Evolutionary conservation across 2,888 invertebrate genomes (phyloP), one percentile per base, ranked within the genome.

Genomic region (Monoplex corrugatus): DNA sequence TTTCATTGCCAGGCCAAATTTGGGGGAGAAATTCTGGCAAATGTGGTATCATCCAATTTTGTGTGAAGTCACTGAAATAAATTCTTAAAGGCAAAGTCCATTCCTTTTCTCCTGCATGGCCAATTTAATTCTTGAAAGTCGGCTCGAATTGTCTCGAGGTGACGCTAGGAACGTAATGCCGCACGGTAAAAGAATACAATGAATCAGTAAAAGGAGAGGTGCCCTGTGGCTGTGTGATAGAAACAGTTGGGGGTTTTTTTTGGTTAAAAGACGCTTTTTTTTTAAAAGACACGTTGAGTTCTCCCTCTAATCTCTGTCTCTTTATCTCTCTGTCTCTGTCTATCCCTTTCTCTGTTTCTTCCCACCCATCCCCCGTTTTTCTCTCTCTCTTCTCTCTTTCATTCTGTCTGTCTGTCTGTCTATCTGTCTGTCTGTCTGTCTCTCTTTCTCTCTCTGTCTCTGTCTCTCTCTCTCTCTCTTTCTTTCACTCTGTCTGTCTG

Each of bases 101-200:
- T 63, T 86, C 75, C 75, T 43, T 86, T 38, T 38, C 35, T 35
- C 28, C 40, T 75, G 16, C 23, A 5, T 19, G 72, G 44, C 45
- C 86, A 72, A 86, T 86, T 86, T 72, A 86, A 32, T 75, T 72
- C 72, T 43, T 43, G 86, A 86, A 86, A 86, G 75, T 44, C 86
- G n/a, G 63, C 57, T 6, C 38, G 40, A 57, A 83, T 85, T 35
- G 57, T 38, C 57, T 85, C 85, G 28, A 13, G 50, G 83, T 23
- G 83, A 43, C 43, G n/a, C 6, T 43, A 23, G 19, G 43, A 43
- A 35, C 50, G 8, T 38, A 16, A 23, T 2, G 80, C 50, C 10
- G 50, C 50, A 38, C 28, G 32, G 68, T n/a, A 32, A 28, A 68
- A 23, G n/a, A 68, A 8, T n/a, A 32, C 28, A 68, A 23, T 0